Evolutionary conservation across 2,113 vertebrate genomes (phyloP), one percentile per base, ranked within the genome.

Genomic region (Dendrocopos noguchii): DNA sequence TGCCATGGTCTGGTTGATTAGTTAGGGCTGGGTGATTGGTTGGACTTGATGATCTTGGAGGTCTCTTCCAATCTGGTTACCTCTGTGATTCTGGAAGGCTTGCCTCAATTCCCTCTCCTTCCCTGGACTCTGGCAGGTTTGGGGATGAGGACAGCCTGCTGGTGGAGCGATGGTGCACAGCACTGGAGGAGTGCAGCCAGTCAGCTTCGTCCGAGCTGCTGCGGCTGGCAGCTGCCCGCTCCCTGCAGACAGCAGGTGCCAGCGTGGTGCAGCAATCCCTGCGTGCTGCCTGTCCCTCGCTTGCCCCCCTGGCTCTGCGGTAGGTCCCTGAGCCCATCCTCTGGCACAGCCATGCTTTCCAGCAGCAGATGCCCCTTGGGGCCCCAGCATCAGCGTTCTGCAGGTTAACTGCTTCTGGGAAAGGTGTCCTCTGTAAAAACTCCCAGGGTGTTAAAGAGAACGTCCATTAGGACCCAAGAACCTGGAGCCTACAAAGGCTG

Each of bases 161-260:
- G 86, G 33, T 96, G 9, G 89, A 95, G 81, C 97, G 96, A 18
- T 99, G 98, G 98, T 98, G 98, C 15, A 5, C 22, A 7, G 60
- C 68, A 8, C 84, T 99, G 88, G 97, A 98, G 88, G n/a, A 27
- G 27, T 97, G 97, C 60, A 91, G 98, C 75, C 57, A 3, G 5
- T 95, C 97, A 6, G 44, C 95, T 1, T 84, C 94, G 3, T 95
- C 83, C 1, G 98, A 99, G 93, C 94, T 95, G 61, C 97, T 98
- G 82, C 97, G 98, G 67, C 87, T 98, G 92, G 98, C 98, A 0
- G 98, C 98, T 1, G 98, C 98, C 11, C 91, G 96, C 61, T 97
- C 98, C 73, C 95, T 99, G 60, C 96, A 72, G 66, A 63, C 70
- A 4, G 97, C 97, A 1, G 98, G 97, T 52, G 89, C 87, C 2